Conservation (phyloP, 2,797 vertebrate species). For the Tolypeutes matacus region DNA sequence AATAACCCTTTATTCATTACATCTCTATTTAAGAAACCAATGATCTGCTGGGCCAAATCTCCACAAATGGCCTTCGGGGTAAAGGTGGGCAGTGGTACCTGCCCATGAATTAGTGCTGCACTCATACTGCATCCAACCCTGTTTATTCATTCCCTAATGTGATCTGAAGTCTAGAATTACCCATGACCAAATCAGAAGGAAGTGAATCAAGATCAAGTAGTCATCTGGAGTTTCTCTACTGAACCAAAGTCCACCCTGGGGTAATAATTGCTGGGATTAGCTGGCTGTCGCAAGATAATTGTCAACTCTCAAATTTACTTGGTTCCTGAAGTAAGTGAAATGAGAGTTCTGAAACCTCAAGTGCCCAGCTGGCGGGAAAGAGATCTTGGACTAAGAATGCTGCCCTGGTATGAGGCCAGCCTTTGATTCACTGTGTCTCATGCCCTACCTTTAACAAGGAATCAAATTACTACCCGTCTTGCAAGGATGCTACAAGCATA, state of each 20-base stretch:
- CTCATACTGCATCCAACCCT: not conserved
- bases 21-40: conserved; percentile 49
- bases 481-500: conserved; percentile 11
- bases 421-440: not conserved
- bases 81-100: not conserved
- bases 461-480: not conserved
- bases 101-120: not conserved
- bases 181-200: conserved; percentile 17
- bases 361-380: not conserved
- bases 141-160: not conserved
- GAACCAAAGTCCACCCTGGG: not conserved
- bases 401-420: not conserved
- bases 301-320: conserved; percentile 41
- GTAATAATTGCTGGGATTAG: conserved; percentile 24
- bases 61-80: not conserved
- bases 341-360: conserved; percentile 46
- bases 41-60: not conserved
- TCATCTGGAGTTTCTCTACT: not conserved
- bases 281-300: not conserved
- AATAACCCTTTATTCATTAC: conserved; percentile 22
- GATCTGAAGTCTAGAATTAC: conserved; percentile 57
- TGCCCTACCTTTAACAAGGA: not conserved
- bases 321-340: conserved; percentile 27
- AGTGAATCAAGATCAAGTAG: conserved; percentile 20
- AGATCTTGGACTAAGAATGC: not conserved